Percentiles rank a stretch among this genome's conserved stretches.
These are phyloP conservation scores for Aspidiotus rigidus DNA, from an alignment of 2,888 invertebrate genomes.

Conservation along the genomic window DNA sequence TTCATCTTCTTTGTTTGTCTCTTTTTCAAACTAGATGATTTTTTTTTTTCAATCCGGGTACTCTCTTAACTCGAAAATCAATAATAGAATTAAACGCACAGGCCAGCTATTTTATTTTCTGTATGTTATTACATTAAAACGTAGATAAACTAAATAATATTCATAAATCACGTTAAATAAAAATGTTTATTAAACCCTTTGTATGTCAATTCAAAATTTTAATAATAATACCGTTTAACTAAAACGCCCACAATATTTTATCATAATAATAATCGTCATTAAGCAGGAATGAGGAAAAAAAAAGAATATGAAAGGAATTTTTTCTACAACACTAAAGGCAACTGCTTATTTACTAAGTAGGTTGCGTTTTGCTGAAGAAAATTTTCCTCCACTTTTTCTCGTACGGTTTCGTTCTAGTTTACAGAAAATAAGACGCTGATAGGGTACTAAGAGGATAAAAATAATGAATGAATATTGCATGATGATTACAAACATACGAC, in stretches of 20 bases:
- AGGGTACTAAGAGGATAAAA: too few species aligned
- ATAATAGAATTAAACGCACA: constrained; percentile 14
- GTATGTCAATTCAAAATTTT: constrained; percentile 16
- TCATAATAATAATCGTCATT: constrained; percentile 4
- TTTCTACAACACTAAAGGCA: constrained; percentile 19
- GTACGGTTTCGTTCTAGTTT: too few species aligned
- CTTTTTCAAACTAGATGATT: too few species aligned
- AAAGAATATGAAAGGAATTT: not conserved
- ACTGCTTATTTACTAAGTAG: constrained; percentile 24
- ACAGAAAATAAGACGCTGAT: too few species aligned
- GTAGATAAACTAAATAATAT: constrained; percentile 19
- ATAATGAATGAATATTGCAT: too few species aligned
- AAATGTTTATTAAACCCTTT: constrained; percentile 22
- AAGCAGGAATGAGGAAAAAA: not conserved
- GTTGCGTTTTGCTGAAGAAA: not conserved
- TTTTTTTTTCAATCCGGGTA: too few species aligned
- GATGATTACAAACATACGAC: too few species aligned
- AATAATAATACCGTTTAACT: not conserved
- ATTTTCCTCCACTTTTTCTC: too few species aligned
- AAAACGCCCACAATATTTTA: not conserved
- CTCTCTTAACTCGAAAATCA: not conserved
- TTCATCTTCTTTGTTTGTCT: too few species aligned
- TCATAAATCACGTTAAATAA: constrained; percentile 22
- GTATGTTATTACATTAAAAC: constrained; percentile 25
- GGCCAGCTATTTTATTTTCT: constrained; percentile 30